These are phyloP conservation scores for Eurois occulta DNA, from an alignment of 2,888 invertebrate genomes.

Conservation along the genomic window DNA sequence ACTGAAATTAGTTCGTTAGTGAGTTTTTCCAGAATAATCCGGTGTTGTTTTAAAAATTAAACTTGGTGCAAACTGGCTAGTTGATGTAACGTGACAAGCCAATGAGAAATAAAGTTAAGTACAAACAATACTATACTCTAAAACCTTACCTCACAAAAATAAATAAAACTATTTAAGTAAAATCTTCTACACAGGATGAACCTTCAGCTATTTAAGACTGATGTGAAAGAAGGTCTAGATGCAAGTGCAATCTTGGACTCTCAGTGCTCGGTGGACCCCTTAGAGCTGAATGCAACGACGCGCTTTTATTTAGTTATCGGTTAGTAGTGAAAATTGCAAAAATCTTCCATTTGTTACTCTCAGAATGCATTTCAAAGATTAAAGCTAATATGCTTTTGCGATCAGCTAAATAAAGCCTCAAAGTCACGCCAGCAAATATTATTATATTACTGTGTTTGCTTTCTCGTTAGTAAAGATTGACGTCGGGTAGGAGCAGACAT, in stretches of 20 bases:
- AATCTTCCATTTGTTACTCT: background rate
- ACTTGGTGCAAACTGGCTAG: background rate
- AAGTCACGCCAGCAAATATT: slow-evolving; percentile 1
- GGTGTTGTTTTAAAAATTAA: background rate
- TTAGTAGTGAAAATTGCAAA: background rate
- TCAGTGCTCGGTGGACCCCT: background rate
- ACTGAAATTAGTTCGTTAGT: background rate
- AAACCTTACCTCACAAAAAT: background rate
- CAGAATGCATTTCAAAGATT: background rate
- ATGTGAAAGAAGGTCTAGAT: background rate
- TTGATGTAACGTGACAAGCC: no score
- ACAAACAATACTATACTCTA: no score
- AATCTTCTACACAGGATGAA: background rate
- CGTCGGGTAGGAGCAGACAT: background rate
- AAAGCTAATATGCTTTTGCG: background rate
- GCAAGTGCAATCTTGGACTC: background rate
- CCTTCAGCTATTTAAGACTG: background rate
- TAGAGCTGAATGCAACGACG: background rate
- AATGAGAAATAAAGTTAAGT: background rate
- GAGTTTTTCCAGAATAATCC: background rate
- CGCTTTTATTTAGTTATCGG: background rate
- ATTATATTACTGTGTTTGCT: slow-evolving; percentile 17
- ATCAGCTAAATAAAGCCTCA: background rate
- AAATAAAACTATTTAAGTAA: no score
- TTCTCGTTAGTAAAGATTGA: slow-evolving; percentile 15